These are phyloP conservation scores for Emys orbicularis DNA, from an alignment of 2,797 vertebrate species.

Conservation along the genomic window DNA sequence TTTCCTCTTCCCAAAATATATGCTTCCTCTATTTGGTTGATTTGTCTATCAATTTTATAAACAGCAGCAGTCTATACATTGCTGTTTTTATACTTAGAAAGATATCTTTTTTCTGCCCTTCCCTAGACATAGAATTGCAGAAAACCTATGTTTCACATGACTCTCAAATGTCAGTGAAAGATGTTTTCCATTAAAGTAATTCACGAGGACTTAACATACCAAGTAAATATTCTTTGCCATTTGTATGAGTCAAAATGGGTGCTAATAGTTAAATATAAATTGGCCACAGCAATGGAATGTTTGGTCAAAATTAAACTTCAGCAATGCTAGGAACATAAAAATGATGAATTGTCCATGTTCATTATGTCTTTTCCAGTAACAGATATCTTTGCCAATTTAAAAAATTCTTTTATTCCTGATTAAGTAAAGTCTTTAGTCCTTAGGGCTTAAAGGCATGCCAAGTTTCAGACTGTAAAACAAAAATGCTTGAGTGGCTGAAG, in stretches of 20 bases:
- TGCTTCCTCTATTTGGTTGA: not conserved
- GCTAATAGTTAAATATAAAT: not conserved
- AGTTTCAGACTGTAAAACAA: not conserved
- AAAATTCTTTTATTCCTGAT: not conserved
- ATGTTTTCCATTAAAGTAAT: not conserved
- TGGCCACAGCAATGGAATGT: not conserved
- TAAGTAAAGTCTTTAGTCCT: not conserved
- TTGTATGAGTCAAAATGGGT: constrained; percentile 12
- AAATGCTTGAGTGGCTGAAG: not conserved
- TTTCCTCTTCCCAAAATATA: not conserved
- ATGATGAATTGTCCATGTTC: not conserved
- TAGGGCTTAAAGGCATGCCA: not conserved
- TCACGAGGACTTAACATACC: not conserved
- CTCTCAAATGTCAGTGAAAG: not conserved
- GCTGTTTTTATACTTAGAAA: not conserved
- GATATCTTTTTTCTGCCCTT: not conserved
- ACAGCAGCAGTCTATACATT: not conserved
- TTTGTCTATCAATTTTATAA: not conserved
- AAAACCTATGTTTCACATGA: not conserved
- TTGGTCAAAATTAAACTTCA: not conserved
- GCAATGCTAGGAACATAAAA: not conserved
- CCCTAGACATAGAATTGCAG: not conserved
- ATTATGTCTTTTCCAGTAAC: not conserved
- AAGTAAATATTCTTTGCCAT: not conserved
- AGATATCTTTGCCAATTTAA: not conserved